Base-by-base conservation (phyloP, 2,797 vertebrate genomes). In the Rhodeus uyekii region DNA sequence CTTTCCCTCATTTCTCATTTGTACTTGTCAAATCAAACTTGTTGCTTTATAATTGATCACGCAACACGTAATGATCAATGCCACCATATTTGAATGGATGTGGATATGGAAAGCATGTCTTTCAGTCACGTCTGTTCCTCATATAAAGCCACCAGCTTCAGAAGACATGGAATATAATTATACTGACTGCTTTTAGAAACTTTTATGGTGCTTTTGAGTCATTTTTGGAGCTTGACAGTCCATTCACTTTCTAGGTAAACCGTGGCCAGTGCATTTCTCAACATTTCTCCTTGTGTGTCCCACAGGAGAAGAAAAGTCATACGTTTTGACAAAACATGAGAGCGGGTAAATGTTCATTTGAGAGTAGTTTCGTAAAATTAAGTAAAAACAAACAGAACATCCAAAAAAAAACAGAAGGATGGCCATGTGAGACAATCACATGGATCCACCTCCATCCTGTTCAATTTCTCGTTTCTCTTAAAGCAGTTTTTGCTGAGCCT, bases 361-460 rank as follows among this genome's bases (percentile, higher is more conserved):
- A 8, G 19, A 34, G 22, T 8, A 2, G n/a, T 27, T 74, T 34
- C 14, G n/a, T 55, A 74, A 82, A 72, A 60, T 48, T 24, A 61
- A 64, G 67, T 46, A 32, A 53, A 78, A 27, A 63, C 53, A 73
- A 68, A 72, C 22, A 36, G 13, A 75, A 76, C 55, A 39, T n/a
- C n/a, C n/a, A 76, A 46, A 18, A 36, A 19, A 86, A 86, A 78
- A 61, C 39, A 83, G 76, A 79, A 79, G n/a, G 24, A 60, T 19
- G 18, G 86, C 87, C 88, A 91, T 60, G 87, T 92, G 90, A 87
- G 88, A 88, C 85, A 8, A 55, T 80, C 81, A 79, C 76, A 78
- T 63, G 34, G 13, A 61, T 46, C 32, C 34, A 55, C 67, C 50
- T 53, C 76, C 34, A 72, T 53, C 58, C 72, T 48, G 44, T 22